Evolutionary conservation across 2,888 invertebrate species (phyloP).

Genomic region (Saturnia pavonia): DNA sequence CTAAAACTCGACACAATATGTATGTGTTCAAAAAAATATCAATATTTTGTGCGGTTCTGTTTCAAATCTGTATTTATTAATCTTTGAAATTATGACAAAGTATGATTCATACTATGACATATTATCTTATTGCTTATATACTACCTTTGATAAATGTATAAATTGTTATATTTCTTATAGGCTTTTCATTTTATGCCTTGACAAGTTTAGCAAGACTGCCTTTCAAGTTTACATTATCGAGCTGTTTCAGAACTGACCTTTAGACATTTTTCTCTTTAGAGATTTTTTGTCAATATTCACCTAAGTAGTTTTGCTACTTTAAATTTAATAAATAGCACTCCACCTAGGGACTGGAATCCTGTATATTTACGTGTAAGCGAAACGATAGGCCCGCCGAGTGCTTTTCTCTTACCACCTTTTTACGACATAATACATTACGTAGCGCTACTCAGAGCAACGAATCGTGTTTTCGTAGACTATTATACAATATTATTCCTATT

Average conservation of each 20-base stretch:
- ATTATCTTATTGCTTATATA: too few relatives aligned
- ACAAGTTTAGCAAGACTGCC: too few relatives aligned
- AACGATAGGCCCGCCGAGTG: neutral
- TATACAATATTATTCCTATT: neutral
- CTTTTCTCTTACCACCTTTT: slow-evolving; percentile 12
- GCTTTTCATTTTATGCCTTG: too few relatives aligned
- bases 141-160: too few relatives aligned
- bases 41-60: too few relatives aligned
- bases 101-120: too few relatives aligned
- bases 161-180: too few relatives aligned
- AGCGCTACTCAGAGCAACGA: neutral
- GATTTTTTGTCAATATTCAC: neutral
- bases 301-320: slow-evolving; percentile 2
- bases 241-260: neutral
- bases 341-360: neutral
- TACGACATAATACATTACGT: slow-evolving; percentile 10
- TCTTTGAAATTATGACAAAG: too few relatives aligned
- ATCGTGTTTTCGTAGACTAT: neutral
- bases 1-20: too few relatives aligned
- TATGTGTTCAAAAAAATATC: too few relatives aligned
- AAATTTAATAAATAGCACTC: neutral
- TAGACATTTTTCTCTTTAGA: neutral
- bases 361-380: slow-evolving; percentile 10
- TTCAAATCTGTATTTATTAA: too few relatives aligned
- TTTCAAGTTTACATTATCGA: neutral